Evolutionary conservation across 2,888 invertebrate species (phyloP).

Genomic region (Drosophila anomelani): DNA sequence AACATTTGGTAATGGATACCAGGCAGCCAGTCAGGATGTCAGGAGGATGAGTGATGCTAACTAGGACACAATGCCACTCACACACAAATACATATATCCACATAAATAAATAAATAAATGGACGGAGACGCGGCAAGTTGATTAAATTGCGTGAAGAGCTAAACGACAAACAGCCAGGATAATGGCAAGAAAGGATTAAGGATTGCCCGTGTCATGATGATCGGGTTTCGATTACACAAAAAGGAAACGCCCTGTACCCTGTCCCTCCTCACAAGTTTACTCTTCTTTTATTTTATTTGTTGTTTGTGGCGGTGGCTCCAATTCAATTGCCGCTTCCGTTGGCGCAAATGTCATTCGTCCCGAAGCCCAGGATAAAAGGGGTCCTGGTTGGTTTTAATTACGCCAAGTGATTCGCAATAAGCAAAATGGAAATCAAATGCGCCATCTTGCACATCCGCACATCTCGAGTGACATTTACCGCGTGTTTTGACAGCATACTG

Average conservation of each 20-base stretch:
- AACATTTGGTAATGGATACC: conserved; percentile 76
- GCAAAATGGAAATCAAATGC: conserved; percentile 76
- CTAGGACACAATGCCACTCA: conserved; percentile 18
- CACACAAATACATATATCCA: background rate
- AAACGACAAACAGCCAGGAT: conserved; percentile 47
- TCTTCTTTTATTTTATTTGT: background rate
- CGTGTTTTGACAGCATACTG: conserved; percentile 23
- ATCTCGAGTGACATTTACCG: conserved; percentile 39
- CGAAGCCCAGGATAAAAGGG: conserved; percentile 25
- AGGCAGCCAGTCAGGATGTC: conserved; percentile 12
- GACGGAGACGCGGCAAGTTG: conserved; percentile 73
- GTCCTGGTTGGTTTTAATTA: conserved; percentile 66
- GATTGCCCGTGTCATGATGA: conserved; percentile 81
- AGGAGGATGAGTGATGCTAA: background rate
- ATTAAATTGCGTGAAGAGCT: conserved; percentile 73
- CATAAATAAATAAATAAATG: background rate
- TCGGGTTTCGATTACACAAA: conserved; percentile 80
- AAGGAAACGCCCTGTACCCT: conserved; percentile 52
- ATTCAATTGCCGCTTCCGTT: conserved; percentile 64
- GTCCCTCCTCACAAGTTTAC: background rate
- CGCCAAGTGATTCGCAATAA: conserved; percentile 77
- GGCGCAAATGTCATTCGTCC: conserved; percentile 73
- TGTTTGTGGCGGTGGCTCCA: background rate
- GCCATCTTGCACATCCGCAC: conserved; percentile 62
- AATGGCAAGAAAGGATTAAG: conserved; percentile 58